phyloP scores from a whole-genome alignment of 2,113 vertebrate genomes.

The Menura novaehollandiae region DNA sequence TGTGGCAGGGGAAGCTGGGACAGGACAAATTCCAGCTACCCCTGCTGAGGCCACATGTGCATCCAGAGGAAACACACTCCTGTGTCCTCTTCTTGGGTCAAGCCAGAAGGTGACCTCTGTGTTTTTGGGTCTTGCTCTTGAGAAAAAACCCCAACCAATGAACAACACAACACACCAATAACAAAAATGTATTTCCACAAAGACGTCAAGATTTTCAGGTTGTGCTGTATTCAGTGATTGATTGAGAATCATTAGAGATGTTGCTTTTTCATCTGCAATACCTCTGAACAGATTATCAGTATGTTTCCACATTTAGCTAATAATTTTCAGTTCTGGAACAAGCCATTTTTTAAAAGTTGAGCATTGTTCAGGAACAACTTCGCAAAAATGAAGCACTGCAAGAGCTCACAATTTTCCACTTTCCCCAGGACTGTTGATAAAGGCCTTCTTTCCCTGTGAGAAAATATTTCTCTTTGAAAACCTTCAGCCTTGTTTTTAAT shows the following conservation, averaged over 20 bases:
- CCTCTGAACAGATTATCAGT: neutral
- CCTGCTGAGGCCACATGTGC: neutral
- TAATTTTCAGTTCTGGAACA: neutral
- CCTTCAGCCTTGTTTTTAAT: slow-evolving; percentile 13
- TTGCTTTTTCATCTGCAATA: neutral
- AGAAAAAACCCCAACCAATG: neutral
- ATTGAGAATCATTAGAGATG: neutral
- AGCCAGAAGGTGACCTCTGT: neutral
- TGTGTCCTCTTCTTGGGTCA: neutral
- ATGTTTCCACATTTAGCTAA: neutral
- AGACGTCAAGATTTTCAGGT: neutral
- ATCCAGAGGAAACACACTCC: neutral
- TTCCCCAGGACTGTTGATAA: neutral
- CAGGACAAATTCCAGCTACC: neutral
- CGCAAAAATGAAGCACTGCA: neutral
- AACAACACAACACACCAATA: neutral
- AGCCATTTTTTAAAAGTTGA: neutral
- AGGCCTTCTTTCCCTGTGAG: neutral
- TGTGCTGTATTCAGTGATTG: neutral
- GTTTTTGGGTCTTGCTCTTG: neutral
- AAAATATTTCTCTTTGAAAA: slow-evolving; percentile 1
- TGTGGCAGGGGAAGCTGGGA: neutral
- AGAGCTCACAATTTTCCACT: neutral
- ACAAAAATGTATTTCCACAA: neutral
- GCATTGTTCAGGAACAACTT: neutral